Conservation (phyloP, 1,140 invertebrate species). For the Drosophila repletoides region DNA sequence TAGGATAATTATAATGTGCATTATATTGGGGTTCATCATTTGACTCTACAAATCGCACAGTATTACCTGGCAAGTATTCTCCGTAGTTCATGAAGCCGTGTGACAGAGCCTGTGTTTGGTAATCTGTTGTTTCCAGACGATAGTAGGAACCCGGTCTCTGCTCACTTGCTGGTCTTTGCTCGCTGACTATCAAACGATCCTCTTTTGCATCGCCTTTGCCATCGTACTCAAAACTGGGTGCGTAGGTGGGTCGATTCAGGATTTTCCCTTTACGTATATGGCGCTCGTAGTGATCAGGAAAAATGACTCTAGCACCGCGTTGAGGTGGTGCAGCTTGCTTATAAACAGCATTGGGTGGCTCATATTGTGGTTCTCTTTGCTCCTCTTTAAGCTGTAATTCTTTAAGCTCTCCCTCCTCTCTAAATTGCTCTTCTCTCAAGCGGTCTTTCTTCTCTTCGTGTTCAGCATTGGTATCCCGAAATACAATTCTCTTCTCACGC, state of each 20-base stretch:
- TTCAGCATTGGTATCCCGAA: conserved; percentile 58
- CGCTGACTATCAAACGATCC: conserved; percentile 59
- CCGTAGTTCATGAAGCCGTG: conserved; percentile 46
- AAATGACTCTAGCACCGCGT: conserved; percentile 58
- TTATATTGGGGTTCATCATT: conserved; percentile 33
- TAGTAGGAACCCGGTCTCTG: conserved; percentile 45
- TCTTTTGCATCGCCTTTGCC: conserved; percentile 39
- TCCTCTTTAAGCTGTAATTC: conserved; percentile 10
- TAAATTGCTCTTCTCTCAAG: not conserved
- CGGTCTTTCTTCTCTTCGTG: conserved; percentile 29
- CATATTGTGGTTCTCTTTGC: not conserved
- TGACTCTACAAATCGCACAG: conserved; percentile 34
- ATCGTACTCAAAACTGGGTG: conserved; percentile 59
- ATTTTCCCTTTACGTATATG: conserved; percentile 68
- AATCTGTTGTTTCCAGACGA: conserved; percentile 38
- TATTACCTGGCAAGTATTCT: conserved; percentile 56
- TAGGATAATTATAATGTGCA: conserved; percentile 51
- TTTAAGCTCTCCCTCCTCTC: conserved; percentile 6
- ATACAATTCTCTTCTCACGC: conserved; percentile 63
- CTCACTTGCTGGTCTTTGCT: no score
- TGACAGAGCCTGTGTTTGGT: conserved; percentile 4
- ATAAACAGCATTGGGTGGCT: conserved; percentile 55
- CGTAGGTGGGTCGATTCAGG: conserved; percentile 66
- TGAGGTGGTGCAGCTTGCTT: conserved; percentile 60
- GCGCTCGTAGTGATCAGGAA: conserved; percentile 68